phyloP scores from a whole-genome alignment of 30 jellyfish, hydroid and myxozoan genomes.

The Euphysa ruthae region DNA sequence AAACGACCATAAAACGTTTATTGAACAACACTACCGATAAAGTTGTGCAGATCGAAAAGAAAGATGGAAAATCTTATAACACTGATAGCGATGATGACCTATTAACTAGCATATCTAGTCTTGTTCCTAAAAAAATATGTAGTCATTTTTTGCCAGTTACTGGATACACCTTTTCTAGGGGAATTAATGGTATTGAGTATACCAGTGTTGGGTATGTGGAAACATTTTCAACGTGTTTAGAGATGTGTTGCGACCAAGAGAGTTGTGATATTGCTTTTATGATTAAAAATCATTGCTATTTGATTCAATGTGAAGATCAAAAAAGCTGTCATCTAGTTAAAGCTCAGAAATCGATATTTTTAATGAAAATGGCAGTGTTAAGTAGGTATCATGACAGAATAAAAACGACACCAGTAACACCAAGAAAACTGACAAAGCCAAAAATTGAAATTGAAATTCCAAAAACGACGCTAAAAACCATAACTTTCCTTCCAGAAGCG shows the following conservation, averaged over 20 bases:
- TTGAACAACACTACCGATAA: no score
- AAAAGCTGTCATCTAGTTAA: slow-evolving; percentile 25
- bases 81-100: background rate
- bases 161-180: slow-evolving; percentile 29
- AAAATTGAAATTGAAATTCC: background rate
- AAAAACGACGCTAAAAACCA: background rate
- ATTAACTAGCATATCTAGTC: background rate
- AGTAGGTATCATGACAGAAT: background rate
- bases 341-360: background rate
- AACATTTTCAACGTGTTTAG: slow-evolving; percentile 16
- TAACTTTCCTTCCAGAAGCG: background rate
- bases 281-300: slow-evolving; percentile 40
- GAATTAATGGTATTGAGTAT: slow-evolving; percentile 41
- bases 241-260: slow-evolving; percentile 29
- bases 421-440: background rate
- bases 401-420: background rate
- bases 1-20: no score
- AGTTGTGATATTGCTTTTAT: slow-evolving; percentile 57
- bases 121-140: slow-evolving; percentile 10
- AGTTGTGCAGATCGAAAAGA: no score
- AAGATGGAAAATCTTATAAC: no score
- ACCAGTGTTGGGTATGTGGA: slow-evolving; percentile 43
- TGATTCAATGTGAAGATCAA: slow-evolving; percentile 28
- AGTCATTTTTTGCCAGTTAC: slow-evolving; percentile 20
- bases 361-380: background rate